These are phyloP conservation scores for Sander vitreus DNA, from an alignment of 2,113 vertebrate species.

Conservation along the genomic window DNA sequence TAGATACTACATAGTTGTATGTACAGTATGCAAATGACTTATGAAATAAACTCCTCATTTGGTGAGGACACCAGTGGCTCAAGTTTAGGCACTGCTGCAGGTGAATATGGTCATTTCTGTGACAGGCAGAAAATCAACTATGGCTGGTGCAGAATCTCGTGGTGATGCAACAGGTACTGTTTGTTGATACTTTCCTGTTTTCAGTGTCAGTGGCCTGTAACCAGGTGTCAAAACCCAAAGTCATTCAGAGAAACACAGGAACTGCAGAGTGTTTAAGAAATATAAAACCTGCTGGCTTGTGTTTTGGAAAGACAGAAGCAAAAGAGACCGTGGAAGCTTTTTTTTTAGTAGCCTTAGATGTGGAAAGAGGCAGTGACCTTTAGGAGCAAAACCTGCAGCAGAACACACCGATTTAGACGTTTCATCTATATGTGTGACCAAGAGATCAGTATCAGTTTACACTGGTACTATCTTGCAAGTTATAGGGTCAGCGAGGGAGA, in stretches of 20 bases:
- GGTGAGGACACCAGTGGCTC: neutral
- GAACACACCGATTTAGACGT: neutral
- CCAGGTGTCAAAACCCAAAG: neutral
- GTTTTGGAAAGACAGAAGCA: constrained; percentile 57
- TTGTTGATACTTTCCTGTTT: neutral
- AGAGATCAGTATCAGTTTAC: neutral
- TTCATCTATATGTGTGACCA: neutral
- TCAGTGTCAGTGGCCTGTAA: neutral
- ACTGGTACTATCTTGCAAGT: neutral
- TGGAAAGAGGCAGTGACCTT: constrained; percentile 11
- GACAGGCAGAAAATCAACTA: neutral
- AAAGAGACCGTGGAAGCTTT: constrained; percentile 6
- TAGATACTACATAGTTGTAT: neutral
- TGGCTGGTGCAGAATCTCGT: neutral
- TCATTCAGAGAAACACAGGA: constrained; percentile 20
- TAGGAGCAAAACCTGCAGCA: neutral
- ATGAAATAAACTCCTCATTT: neutral
- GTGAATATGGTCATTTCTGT: neutral
- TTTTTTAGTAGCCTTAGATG: neutral
- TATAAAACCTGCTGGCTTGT: constrained; percentile 49
- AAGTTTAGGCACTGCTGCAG: neutral
- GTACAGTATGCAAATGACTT: neutral
- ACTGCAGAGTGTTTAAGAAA: constrained; percentile 39
- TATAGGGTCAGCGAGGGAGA: neutral
- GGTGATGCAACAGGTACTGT: neutral